These are phyloP conservation scores for Minunthozetes semirufus DNA, from an alignment of 2,888 invertebrate species.

Conservation along the genomic window DNA sequence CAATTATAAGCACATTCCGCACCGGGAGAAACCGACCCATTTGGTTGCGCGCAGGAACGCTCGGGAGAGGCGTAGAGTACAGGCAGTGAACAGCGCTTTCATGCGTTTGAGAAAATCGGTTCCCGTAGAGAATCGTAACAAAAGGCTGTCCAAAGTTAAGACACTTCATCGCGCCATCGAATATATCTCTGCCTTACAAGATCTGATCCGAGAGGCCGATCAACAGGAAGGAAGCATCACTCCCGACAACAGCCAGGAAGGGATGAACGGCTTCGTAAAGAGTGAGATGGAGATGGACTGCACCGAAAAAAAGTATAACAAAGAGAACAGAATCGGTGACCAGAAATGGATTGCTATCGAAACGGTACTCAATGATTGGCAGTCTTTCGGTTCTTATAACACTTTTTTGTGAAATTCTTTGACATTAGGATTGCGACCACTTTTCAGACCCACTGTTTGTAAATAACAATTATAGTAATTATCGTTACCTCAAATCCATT, in stretches of 20 bases:
- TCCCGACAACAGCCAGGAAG: not conserved
- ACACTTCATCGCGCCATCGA: slow-evolving; percentile 59
- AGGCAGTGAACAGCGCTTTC: slow-evolving; percentile 61
- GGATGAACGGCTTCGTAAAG: slow-evolving; percentile 23
- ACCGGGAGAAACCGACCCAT: slow-evolving; percentile 56
- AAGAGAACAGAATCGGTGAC: slow-evolving; percentile 39
- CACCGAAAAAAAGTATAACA: slow-evolving; percentile 38
- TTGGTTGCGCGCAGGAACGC: slow-evolving; percentile 58
- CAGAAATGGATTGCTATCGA: slow-evolving; percentile 40
- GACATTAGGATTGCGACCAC: not conserved
- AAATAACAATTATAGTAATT: slow-evolving; percentile 22
- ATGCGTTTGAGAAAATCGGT: slow-evolving; percentile 56
- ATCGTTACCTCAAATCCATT: slow-evolving; percentile 22
- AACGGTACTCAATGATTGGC: slow-evolving; percentile 34
- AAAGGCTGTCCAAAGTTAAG: slow-evolving; percentile 59
- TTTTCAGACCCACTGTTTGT: slow-evolving; percentile 6
- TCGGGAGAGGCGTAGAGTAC: slow-evolving; percentile 58
- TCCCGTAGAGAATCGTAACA: slow-evolving; percentile 55
- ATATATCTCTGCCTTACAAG: slow-evolving; percentile 56
- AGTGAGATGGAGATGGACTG: slow-evolving; percentile 22
- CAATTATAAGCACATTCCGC: slow-evolving; percentile 44
- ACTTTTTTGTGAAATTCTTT: not conserved
- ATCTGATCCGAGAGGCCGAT: slow-evolving; percentile 46
- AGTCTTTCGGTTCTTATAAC: not conserved
- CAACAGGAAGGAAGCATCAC: slow-evolving; percentile 17